Base-by-base conservation (phyloP, 2,113 vertebrate genomes). In the Cyanoderma ruficeps region DNA sequence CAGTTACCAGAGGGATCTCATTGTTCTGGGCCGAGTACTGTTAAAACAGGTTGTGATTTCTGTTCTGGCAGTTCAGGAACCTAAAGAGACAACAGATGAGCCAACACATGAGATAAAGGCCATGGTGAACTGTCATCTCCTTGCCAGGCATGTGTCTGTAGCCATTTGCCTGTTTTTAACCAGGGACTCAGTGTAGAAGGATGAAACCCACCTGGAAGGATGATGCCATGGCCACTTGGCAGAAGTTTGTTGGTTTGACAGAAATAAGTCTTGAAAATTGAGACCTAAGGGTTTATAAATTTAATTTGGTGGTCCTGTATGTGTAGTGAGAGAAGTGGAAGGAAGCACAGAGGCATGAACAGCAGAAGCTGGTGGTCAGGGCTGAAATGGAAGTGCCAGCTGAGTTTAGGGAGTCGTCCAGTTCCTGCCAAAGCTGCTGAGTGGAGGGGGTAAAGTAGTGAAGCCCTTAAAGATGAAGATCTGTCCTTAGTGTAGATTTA, bases 11-110 rank as follows among this genome's bases (percentile, higher is more conserved):
- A 87, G 80, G 69, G 93, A 90, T 68, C 56, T 83, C 64, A 2
- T 74, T 87, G 69, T 92, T 60, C 72, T 69, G 86, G 83, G n/a
- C 56, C 0, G 0, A 75, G 44, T 63, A 20, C 71, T 83, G 76
- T 56, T 77, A 65, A 61, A 78, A 74, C 52, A 89, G 61, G 47
- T 52, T 75, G 88, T 61, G 86, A 92, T 67, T 93, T 68, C 75
- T 80, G 47, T 93, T 83, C 94, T 96, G 93, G 90, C 83, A 90
- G 76, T 82, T 92, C 53, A 87, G 59, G 60, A 93, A 44, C 64
- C 88, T 83, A 52, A 81, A 84, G 92, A 94, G 83, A 80, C 85
- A 86, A 55, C 84, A 96, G 87, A 95, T 93, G 93, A 94, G 76
- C 79, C 80, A 95, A 37, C 88, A 76, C 72, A 44, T 1, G 6